phyloP scores from a whole-genome alignment of 2,888 invertebrate species.

The Chrysina gloriosa region DNA sequence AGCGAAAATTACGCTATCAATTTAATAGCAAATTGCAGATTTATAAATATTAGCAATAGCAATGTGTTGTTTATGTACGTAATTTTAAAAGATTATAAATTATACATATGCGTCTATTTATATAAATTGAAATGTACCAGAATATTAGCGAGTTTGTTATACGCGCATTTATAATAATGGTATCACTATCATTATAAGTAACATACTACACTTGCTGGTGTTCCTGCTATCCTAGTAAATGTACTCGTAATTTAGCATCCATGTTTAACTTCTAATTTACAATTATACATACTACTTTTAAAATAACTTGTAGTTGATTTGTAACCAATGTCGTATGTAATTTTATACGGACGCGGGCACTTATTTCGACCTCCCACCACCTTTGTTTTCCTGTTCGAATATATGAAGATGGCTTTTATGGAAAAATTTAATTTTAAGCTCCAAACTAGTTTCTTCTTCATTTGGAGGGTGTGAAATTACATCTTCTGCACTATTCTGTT shows the following conservation, averaged over 20 bases:
- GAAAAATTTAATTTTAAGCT: slow-evolving; percentile 43
- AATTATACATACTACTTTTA: slow-evolving; percentile 45
- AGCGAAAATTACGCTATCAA: too few species aligned
- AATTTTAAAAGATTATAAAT: too few species aligned
- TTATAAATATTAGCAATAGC: too few species aligned
- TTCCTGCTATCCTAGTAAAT: slow-evolving; percentile 56
- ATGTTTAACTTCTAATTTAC: slow-evolving; percentile 63
- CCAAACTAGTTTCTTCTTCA: slow-evolving; percentile 21
- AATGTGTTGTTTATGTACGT: too few species aligned
- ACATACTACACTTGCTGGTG: background rate
- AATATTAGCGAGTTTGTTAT: too few species aligned
- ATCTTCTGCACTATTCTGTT: slow-evolving; percentile 53
- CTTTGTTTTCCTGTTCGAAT: slow-evolving; percentile 46
- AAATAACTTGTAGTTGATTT: too few species aligned
- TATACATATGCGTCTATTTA: too few species aligned
- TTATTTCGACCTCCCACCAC: slow-evolving; percentile 36
- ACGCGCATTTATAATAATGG: too few species aligned
- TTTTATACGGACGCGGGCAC: background rate
- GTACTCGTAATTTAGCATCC: slow-evolving; percentile 64
- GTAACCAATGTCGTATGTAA: too few species aligned
- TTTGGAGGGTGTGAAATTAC: background rate
- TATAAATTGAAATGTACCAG: too few species aligned
- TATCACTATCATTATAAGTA: too few species aligned
- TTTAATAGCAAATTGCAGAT: too few species aligned
- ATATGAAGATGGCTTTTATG: slow-evolving; percentile 47